Conservation (phyloP, 1,140 invertebrate species). For the Orchesella cincta region DNA sequence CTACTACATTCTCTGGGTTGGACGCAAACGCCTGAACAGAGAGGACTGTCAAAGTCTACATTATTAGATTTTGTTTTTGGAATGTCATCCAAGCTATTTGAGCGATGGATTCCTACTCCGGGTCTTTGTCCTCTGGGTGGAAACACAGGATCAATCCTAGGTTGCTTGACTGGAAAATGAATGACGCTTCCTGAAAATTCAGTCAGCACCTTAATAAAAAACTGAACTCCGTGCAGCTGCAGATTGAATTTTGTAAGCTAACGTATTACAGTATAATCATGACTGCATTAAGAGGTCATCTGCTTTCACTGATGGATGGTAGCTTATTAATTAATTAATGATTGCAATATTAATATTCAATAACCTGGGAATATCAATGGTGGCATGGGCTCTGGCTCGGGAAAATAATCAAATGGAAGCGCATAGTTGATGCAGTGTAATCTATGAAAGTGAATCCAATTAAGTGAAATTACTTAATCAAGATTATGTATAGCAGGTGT, state of each 20-base stretch:
- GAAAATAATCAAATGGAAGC: slow-evolving; percentile 19
- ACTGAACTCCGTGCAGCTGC: too few species aligned
- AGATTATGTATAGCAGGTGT: background rate
- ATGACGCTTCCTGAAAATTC: background rate
- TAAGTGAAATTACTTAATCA: background rate
- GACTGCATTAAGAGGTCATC: background rate
- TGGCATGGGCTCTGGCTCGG: background rate
- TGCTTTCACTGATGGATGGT: background rate
- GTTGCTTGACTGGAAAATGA: background rate
- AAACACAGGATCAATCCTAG: background rate
- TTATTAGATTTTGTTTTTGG: background rate
- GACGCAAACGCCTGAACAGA: slow-evolving; percentile 39
- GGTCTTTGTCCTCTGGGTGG: slow-evolving; percentile 17
- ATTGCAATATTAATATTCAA: background rate
- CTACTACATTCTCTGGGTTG: slow-evolving; percentile 30
- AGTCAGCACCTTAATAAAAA: too few species aligned
- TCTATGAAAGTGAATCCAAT: background rate
- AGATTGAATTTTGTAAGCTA: background rate
- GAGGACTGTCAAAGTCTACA: background rate
- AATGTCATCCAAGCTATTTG: slow-evolving; percentile 12
- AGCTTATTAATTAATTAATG: background rate
- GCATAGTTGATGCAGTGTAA: background rate
- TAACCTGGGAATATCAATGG: slow-evolving; percentile 17
- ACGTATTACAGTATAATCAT: background rate
- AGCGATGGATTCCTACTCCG: background rate